Evolutionary conservation across 2,113 vertebrate species (phyloP), one percentile per base, ranked within the genome.

Genomic region (Oryzias javanicus): DNA sequence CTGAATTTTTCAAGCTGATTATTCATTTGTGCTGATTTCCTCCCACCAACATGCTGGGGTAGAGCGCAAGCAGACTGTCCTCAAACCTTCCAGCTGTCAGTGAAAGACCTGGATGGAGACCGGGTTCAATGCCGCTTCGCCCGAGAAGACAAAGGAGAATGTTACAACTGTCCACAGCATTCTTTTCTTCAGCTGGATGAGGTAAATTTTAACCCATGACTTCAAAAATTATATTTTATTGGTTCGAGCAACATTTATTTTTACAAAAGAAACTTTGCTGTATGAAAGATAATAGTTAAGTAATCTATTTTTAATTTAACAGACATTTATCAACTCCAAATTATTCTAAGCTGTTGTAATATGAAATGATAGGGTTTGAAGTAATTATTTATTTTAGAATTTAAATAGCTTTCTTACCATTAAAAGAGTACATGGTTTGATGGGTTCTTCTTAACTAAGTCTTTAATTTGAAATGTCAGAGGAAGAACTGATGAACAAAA

Each of bases 21-120:
- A 1, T 54, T n/a, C 61, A 22, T 61, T 4, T 64, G 47, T 67
- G 5, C n/a, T 17, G 8, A 18, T 18, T 19, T n/a, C 4, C 46
- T 18, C n/a, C n/a, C n/a, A 18, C 46, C 10, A 18, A 4, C 29
- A 19, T 14, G 1, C 48, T 20, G 4, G 18, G 50, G n/a, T 78
- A 92, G 91, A 57, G 68, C 81, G 6, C 70, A 35, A 5, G 70
- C 56, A 29, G 71, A 77, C 57, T 92, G 90, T 53, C 55, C 80
- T 19, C 83, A 64, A 0, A 24, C 70, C 59, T 71, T 90, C 67
- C 6, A 3, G 4, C 42, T 92, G 59, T 72, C 81, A 0, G 80
- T 82, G 12, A 86, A 70, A 54, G 91, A 92, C 53, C 50, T 72
- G 64, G 91, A 92, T 7, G 80, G 84, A 3, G 91, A 92, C 74